phyloP scores from a whole-genome alignment of 2,797 vertebrate genomes.

The Gouania willdenowi region DNA sequence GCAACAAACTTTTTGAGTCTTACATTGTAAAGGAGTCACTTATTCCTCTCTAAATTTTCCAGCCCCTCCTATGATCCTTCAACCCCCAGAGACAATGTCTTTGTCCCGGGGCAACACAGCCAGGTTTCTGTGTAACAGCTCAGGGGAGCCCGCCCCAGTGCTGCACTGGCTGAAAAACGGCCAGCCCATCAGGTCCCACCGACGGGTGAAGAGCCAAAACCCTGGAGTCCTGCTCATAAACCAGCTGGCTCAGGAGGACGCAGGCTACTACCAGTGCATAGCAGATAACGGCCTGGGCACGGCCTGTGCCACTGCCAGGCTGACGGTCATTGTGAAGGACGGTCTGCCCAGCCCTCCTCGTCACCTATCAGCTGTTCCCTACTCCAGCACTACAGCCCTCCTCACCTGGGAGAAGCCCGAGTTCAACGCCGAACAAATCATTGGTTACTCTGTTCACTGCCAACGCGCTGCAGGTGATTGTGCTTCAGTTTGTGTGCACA shows the following conservation, averaged over 20 bases:
- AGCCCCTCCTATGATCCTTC: conserved; percentile 90
- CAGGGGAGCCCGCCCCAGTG: conserved; percentile 83
- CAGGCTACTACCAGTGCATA: conserved; percentile 95
- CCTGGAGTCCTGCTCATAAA: conserved; percentile 92
- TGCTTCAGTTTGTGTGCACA: neutral
- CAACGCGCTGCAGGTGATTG: conserved; percentile 79
- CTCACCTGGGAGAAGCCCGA: conserved; percentile 92
- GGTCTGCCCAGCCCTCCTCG: conserved; percentile 91
- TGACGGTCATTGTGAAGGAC: conserved; percentile 90
- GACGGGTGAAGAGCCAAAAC: conserved; percentile 87
- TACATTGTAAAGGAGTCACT: too few species aligned
- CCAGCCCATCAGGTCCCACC: conserved; percentile 78
- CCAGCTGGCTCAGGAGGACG: conserved; percentile 90
- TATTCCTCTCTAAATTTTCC: conserved; percentile 10
- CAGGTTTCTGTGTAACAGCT: conserved; percentile 91
- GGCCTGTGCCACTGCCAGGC: conserved; percentile 87
- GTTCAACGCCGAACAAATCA: conserved; percentile 92
- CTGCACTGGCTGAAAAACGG: conserved; percentile 92
- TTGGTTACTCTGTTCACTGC: conserved; percentile 96
- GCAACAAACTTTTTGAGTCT: too few species aligned
- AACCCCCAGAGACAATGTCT: conserved; percentile 89
- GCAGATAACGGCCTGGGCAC: conserved; percentile 89
- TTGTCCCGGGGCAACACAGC: conserved; percentile 93
- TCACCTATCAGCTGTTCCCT: conserved; percentile 77
- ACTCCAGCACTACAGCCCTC: conserved; percentile 86